Conservation (phyloP, 2,888 invertebrate genomes). For the Melanargia galathea region DNA sequence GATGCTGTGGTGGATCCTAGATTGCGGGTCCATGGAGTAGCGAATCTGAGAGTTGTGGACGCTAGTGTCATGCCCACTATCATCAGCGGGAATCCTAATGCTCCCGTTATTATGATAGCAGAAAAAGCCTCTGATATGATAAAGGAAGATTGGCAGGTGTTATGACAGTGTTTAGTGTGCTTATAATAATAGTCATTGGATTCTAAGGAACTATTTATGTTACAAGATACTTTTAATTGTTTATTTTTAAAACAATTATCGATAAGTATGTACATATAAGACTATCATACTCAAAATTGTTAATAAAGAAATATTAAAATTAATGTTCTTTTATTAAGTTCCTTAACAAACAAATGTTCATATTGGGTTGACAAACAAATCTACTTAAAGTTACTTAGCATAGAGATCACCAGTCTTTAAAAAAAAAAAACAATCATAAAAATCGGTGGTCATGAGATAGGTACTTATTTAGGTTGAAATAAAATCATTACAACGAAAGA, state of each 20-base stretch:
- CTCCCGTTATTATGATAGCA: conserved; percentile 94
- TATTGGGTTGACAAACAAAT: too few relatives aligned
- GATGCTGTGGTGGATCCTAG: conserved; percentile 91
- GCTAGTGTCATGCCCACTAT: conserved; percentile 95
- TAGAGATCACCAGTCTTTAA: too few relatives aligned
- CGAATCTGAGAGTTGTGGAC: conserved; percentile 89
- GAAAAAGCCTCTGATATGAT: conserved; percentile 95
- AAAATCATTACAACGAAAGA: too few relatives aligned
- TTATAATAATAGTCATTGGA: conserved; percentile 42
- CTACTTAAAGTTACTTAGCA: too few relatives aligned
- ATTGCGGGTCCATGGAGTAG: conserved; percentile 89
- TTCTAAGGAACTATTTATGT: conserved; percentile 49
- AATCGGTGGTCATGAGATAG: too few relatives aligned
- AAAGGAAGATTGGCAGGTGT: conserved; percentile 90
- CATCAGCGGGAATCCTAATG: conserved; percentile 94
- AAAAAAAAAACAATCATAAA: too few relatives aligned
- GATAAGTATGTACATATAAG: conserved; percentile 52
- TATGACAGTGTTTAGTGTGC: conserved; percentile 65
- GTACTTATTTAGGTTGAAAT: too few relatives aligned
- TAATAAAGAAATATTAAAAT: conserved; percentile 31
- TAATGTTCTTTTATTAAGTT: conserved; percentile 20
- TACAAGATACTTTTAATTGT: conserved; percentile 53
- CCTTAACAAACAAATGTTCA: background rate
- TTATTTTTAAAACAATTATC: conserved; percentile 50
- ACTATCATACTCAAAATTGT: conserved; percentile 36